Percentiles rank a stretch among this genome's conserved stretches.
Evolutionary conservation across 1,140 invertebrate species (phyloP).

Genomic region (Anastatus disparis): DNA sequence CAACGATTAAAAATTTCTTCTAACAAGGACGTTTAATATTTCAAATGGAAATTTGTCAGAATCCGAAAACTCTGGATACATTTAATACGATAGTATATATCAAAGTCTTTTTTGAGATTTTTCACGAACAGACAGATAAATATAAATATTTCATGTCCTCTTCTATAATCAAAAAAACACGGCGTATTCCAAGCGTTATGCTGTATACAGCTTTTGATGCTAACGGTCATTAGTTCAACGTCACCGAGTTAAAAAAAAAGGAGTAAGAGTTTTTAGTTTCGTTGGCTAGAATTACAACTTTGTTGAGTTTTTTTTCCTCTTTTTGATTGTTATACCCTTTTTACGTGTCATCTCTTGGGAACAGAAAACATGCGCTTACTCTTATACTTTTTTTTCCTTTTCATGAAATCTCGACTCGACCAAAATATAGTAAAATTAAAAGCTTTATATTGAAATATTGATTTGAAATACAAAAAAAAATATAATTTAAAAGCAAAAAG

Average conservation of each 20-base stretch:
- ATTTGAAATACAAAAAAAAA: no score
- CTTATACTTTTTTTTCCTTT: no score
- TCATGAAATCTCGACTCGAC: no score
- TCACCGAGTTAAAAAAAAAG: neutral
- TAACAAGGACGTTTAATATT: neutral
- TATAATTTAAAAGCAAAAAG: no score
- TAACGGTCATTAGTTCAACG: slow-evolving; percentile 1
- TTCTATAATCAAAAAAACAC: slow-evolving; percentile 16
- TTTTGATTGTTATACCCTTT: neutral
- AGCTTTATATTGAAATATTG: no score
- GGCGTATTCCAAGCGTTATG: no score
- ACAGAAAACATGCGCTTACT: no score
- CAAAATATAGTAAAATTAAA: no score
- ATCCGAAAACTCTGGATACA: no score
- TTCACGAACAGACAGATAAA: neutral
- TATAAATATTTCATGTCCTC: neutral
- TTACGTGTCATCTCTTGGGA: neutral
- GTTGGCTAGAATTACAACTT: neutral
- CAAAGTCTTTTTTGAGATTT: neutral
- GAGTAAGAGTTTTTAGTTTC: neutral
- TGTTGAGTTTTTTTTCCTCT: no score
- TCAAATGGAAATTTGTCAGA: no score
- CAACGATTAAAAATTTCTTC: neutral
- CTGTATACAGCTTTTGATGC: slow-evolving; percentile 14
- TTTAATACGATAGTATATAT: no score